Base-by-base conservation (phyloP, 37 sponge, comb jelly and placozoan genomes). In the Haliclona indistincta region DNA sequence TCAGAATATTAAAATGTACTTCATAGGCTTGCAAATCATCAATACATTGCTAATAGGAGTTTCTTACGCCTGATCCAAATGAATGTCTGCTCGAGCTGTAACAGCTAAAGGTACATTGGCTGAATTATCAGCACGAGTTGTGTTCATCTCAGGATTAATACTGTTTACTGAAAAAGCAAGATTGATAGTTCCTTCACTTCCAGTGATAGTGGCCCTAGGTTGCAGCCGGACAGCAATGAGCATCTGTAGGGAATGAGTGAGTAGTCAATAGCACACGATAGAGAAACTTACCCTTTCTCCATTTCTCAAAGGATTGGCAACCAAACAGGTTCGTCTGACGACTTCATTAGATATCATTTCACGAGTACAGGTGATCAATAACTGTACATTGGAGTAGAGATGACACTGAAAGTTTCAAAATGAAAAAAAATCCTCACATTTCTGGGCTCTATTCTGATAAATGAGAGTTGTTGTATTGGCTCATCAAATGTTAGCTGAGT, bases 151-250 rank as follows among this genome's bases (percentile, higher is more conserved):
- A 19, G 51, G 51, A 65, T 86, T 86, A 37, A 64, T 20, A 73
- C 79, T 86, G 75, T 28, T 23, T 1, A 78, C 75, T 28, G 60
- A 1, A 56, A 80, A 64, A 4, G 1, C 8, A 7, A 86, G 56
- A 6, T 23, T 28, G 2, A 80, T 23, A 20, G 4, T 17, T 1
- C 70, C 74, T 32, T 78, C 76, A 37, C 43, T 56, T 26, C 78
- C 76, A 26, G 49, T 28, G 19, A 86, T 38, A 1, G 2, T 23
- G 19, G 4, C 29, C 17, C 64, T 49, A 22, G 78, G 56, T 25
- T 1, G 52, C 5, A 77, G 2, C 7, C 40, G 41, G 1, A 38
- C 45, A 2, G 38, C 28, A 13, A 77, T 25, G n/a, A n/a, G 6
- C 11, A 8, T 20, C 60, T 58, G 28, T n/a, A 47, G 51, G n/a